A percentile compares a stretch with the other conserved stretches of the same genome.
Conservation (phyloP, 2,888 invertebrate genomes). For the Cephus runcator region DNA sequence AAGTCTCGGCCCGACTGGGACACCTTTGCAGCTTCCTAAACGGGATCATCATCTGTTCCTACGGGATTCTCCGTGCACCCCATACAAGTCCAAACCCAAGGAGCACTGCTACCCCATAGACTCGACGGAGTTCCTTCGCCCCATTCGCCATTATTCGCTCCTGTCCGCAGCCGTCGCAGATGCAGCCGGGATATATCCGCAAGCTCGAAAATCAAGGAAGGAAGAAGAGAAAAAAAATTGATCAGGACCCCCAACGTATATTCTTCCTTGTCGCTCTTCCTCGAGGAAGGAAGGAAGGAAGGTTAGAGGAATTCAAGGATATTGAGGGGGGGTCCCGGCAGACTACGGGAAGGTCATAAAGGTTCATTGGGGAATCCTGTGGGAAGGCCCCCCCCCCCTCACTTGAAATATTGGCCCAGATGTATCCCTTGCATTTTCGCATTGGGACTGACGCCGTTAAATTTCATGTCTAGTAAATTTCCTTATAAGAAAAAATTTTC, state of each 20-base stretch:
- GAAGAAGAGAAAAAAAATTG: constrained; percentile 15
- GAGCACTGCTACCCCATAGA: constrained; percentile 8
- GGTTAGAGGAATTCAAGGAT: constrained; percentile 12
- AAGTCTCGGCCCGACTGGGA: constrained; percentile 40
- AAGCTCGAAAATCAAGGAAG: constrained; percentile 24
- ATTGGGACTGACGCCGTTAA: too few species aligned
- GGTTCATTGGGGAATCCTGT: neutral
- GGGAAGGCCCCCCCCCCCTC: neutral
- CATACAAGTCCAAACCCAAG: constrained; percentile 22
- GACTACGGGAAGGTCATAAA: neutral
- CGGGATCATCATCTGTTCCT: constrained; percentile 62
- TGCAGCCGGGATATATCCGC: constrained; percentile 44
- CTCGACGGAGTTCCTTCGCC: constrained; percentile 26
- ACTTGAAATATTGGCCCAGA: too few species aligned
- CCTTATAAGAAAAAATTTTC: too few species aligned
- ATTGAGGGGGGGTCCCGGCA: constrained; percentile 9
- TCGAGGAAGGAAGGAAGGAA: constrained; percentile 8
- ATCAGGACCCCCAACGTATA: constrained; percentile 6
- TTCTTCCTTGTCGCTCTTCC: neutral
- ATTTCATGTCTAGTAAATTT: too few species aligned
- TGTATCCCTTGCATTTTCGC: too few species aligned
- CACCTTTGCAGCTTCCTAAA: constrained; percentile 56
- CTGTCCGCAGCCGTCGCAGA: constrained; percentile 41
- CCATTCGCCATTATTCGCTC: constrained; percentile 19
- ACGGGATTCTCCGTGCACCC: constrained; percentile 43